Base-by-base conservation (phyloP, 2,113 vertebrate genomes). In the Herpailurus yagouaroundi region DNA sequence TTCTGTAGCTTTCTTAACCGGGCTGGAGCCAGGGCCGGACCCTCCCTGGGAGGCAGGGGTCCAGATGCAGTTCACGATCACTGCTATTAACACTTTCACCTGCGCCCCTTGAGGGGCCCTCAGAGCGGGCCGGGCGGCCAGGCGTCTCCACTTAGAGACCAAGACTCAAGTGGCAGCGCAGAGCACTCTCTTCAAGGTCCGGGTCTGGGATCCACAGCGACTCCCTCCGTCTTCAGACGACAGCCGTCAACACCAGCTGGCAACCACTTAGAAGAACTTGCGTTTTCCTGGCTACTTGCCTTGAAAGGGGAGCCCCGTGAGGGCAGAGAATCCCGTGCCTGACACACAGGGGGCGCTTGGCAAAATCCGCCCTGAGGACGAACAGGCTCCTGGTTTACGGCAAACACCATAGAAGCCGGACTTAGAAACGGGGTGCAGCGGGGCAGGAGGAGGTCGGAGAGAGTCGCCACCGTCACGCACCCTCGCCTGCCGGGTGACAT, bases 11-110 rank as follows among this genome's bases (percentile, higher is more conserved):
- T n/a, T 21, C 57, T 2, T 15, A 76, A 8, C 60, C 21, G 1
- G n/a, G 29, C 36, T 2, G 10, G 36, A 11, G 16, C 5, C 0
- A 9, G n/a, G 36, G 45, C 13, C 0, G 0, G 0, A 60, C 6
- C 93, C 60, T 12, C 76, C 7, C 5, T 14, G 23, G 80, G 6
- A 27, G 48, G 66, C 29, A 31, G 38, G 3, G 69, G 23, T 36
- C 68, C 66, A 5, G 18, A 23, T 23, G 41, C 41, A 25, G 83
- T 23, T 50, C 33, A 2, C 5, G 63, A 25, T n/a, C 10, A 6
- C n/a, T 2, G 5, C 25, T 27, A 7, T 18, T 64, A 38, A 50
- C 15, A 31, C 77, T 38, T 29, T 21, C 9, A 38, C 10, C 0
- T 4, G 57, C 3, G n/a, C 7, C 15, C 15, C 45, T 41, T 5